Conservation (phyloP, 2,797 vertebrate species). For the Ctenopoma kingsleyae region DNA sequence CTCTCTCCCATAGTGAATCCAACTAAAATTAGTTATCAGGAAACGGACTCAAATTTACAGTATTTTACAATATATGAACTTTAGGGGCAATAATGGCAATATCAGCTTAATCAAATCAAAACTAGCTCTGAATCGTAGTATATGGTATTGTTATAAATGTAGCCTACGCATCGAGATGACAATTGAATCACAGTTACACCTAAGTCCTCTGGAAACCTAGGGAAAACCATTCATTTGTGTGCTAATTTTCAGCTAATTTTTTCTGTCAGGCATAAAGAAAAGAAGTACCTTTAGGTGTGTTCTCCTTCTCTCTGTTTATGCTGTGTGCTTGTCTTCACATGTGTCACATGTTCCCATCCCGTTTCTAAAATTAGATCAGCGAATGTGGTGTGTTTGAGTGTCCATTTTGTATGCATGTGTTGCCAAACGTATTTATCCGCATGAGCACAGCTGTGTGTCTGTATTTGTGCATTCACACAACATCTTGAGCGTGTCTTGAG, state of each 20-base stretch:
- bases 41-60: too few species aligned
- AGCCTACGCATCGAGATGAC: too few species aligned
- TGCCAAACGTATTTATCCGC: constrained; percentile 48
- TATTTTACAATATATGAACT: too few species aligned
- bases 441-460: constrained; percentile 31
- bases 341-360: constrained; percentile 14
- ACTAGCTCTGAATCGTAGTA: too few species aligned
- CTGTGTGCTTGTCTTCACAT: neutral
- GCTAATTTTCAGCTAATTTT: constrained; percentile 3
- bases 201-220: too few species aligned
- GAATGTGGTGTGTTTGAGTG: constrained; percentile 54
- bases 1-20: too few species aligned
- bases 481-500: constrained; percentile 68
- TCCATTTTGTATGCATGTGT: constrained; percentile 51
- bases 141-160: too few species aligned
- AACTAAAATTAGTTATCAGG: too few species aligned
- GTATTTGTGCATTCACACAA: constrained; percentile 43
- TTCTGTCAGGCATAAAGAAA: neutral
- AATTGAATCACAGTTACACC: too few species aligned
- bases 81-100: too few species aligned
- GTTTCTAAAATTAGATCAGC: constrained; percentile 66
- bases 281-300: constrained; percentile 4
- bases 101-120: too few species aligned
- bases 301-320: neutral
- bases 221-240: neutral